phyloP scores from a whole-genome alignment of 2,797 vertebrate species.

The Coendou prehensilis region DNA sequence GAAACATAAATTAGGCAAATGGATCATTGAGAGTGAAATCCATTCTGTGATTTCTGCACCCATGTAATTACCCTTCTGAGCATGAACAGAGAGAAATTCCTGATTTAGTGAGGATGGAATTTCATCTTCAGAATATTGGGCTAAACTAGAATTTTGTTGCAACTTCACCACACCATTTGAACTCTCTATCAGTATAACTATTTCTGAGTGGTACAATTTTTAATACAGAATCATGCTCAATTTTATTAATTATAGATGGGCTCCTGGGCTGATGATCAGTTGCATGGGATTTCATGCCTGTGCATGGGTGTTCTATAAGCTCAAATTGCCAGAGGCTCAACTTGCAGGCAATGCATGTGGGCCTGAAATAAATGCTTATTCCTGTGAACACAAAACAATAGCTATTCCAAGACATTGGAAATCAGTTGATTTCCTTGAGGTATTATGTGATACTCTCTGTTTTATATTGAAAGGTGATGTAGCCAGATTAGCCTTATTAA shows the following conservation, averaged over 20 bases:
- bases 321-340: background rate
- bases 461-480: background rate
- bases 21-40: background rate
- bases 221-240: background rate
- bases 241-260: background rate
- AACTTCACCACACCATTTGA: background rate
- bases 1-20: background rate
- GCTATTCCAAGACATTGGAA: background rate
- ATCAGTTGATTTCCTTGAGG: background rate
- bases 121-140: background rate
- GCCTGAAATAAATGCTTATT: background rate
- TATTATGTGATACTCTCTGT: background rate
- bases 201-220: background rate
- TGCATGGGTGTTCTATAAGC: background rate
- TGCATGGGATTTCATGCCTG: background rate
- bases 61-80: background rate
- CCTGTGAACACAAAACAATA: background rate
- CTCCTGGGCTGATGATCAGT: background rate
- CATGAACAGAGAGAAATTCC: background rate
- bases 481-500: background rate
- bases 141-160: background rate
- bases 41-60: background rate
- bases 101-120: background rate
- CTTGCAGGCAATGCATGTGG: background rate
- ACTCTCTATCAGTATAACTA: background rate